phyloP scores from a whole-genome alignment of 1,140 invertebrate genomes.

The Scaptomyza montana region DNA sequence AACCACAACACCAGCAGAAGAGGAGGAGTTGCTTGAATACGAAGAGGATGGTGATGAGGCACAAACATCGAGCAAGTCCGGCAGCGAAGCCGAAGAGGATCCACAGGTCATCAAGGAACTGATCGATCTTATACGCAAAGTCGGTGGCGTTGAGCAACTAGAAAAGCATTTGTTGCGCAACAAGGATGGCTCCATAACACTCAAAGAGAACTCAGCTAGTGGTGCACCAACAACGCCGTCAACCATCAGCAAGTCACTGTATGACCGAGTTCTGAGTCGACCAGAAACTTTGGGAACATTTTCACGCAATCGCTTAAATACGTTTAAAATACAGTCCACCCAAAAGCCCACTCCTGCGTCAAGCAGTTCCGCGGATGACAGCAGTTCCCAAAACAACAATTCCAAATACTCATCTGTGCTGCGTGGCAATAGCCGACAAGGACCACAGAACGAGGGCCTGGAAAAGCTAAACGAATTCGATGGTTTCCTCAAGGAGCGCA shows the following conservation, averaged over 20 bases:
- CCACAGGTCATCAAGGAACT: slow-evolving; percentile 93
- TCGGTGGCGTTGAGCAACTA: slow-evolving; percentile 91
- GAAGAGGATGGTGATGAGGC: slow-evolving; percentile 87
- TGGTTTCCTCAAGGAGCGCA: slow-evolving; percentile 83
- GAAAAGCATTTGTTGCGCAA: slow-evolving; percentile 89
- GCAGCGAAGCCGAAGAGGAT: slow-evolving; percentile 88
- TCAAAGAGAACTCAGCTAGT: slow-evolving; percentile 56
- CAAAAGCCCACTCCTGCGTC: slow-evolving; percentile 1
- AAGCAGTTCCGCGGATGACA: neutral
- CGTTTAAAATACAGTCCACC: neutral
- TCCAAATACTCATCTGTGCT: slow-evolving; percentile 83
- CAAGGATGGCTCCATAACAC: slow-evolving; percentile 81
- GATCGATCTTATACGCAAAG: slow-evolving; percentile 93
- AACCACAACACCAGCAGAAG: slow-evolving; percentile 72
- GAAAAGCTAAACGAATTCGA: slow-evolving; percentile 85
- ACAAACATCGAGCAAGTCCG: slow-evolving; percentile 68
- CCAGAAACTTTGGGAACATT: slow-evolving; percentile 74
- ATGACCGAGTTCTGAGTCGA: slow-evolving; percentile 88
- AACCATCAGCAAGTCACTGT: slow-evolving; percentile 88
- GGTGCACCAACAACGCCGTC: slow-evolving; percentile 83
- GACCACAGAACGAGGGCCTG: slow-evolving; percentile 90
- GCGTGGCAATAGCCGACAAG: slow-evolving; percentile 86
- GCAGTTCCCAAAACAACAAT: slow-evolving; percentile 24
- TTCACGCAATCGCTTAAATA: slow-evolving; percentile 58
- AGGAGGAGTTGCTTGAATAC: slow-evolving; percentile 87